Percentiles rank a stretch among this genome's conserved stretches.
Evolutionary conservation across 2,113 vertebrate species (phyloP).

Genomic region (Corydoras sp.): DNA sequence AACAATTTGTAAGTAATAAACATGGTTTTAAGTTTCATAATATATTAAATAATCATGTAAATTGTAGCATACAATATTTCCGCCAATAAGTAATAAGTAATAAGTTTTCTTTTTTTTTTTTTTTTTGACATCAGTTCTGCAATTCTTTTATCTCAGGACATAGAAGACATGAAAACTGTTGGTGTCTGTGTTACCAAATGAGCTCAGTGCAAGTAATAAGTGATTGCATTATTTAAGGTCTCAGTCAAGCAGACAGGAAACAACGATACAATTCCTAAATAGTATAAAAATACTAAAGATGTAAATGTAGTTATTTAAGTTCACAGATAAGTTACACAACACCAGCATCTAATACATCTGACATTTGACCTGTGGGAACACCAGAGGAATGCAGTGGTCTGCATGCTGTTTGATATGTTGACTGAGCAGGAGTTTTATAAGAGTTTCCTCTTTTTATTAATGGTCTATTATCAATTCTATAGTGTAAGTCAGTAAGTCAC

Average conservation of each 20-base stretch:
- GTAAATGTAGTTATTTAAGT: constrained; percentile 5
- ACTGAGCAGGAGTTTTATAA: too few species aligned
- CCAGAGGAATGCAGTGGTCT: constrained; percentile 7
- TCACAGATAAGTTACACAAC: constrained; percentile 9
- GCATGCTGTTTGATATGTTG: background rate
- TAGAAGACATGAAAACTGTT: constrained; percentile 61
- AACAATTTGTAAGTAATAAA: too few species aligned
- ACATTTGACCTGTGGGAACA: constrained; percentile 24
- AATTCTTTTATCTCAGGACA: constrained; percentile 66
- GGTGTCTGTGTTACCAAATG: constrained; percentile 69
- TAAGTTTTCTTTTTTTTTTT: constrained; percentile 52
- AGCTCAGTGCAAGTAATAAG: constrained; percentile 71
- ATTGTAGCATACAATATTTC: too few species aligned
- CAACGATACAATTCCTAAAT: constrained; percentile 18
- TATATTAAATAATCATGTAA: too few species aligned
- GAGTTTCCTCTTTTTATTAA: too few species aligned
- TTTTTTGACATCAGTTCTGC: constrained; percentile 57
- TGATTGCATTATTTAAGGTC: constrained; percentile 61
- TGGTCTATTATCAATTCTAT: too few species aligned
- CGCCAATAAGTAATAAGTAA: too few species aligned
- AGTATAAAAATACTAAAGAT: constrained; percentile 6
- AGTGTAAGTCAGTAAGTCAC: too few species aligned
- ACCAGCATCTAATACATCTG: constrained; percentile 10
- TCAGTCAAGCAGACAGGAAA: constrained; percentile 59
- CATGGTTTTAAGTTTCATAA: too few species aligned